Base-by-base conservation (phyloP, 1,140 invertebrate genomes). In the Stratiolaelaps scimitus region DNA sequence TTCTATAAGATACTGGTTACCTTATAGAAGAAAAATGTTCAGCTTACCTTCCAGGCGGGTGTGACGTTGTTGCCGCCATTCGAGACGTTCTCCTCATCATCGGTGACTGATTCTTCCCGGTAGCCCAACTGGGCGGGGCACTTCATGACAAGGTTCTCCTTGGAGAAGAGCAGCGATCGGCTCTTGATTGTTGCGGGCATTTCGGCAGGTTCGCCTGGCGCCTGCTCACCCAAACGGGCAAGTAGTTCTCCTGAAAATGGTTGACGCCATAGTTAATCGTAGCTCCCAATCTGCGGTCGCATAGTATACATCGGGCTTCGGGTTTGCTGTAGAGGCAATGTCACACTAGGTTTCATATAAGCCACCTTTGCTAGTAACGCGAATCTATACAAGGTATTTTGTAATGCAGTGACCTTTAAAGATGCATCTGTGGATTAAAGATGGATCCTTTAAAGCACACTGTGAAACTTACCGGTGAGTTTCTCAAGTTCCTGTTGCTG, bases 41-140 rank as follows among this genome's bases (percentile, higher is more conserved):
- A 20, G 10, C 23, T 20, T 15, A 60, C 53, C 53, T 60, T 60
- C 53, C 53, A 60, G 34, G 53, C 53, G 17, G 15, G 26, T 17
- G 53, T 29, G 13, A 60, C 53, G 1, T 15, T 60, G 6, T 2
- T 60, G 15, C 53, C 53, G 53, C 26, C 17, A 19, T 26, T 29
- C 15, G 53, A 60, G 53, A 29, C 53, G 26, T 60, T 34, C 1
- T 60, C 53, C 26, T 60, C 53, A 34, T 60, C 53, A 60, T 60
- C 53, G 23, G 17, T 60, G 23, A 60, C 53, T 29, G 53, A 23
- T 17, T 60, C 53, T 34, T 60, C 53, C 34, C 53, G 15, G 53
- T 60, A 60, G 20, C 53, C 53, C 23, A 60, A 17, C 23, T 60
- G 53, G 15, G 53, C 34, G 17, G 53, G 53, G 53, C 53, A 60